Percentiles rank a stretch among this genome's conserved stretches.
These are phyloP conservation scores for Penelope pileata DNA, from an alignment of 2,113 vertebrate species.

Conservation along the genomic window DNA sequence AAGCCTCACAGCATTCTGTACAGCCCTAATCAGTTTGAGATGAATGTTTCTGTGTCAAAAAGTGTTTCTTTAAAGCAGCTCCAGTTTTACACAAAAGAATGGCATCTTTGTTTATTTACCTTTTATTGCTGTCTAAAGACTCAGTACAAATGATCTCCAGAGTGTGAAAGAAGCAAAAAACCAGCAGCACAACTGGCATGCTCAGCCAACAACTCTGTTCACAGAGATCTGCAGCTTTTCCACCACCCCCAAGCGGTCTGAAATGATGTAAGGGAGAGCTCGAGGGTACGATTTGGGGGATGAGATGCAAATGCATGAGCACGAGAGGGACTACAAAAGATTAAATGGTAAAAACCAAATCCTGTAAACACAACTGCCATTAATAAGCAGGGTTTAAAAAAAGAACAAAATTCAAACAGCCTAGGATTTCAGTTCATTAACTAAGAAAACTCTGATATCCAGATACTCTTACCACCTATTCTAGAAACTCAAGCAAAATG, in stretches of 20 bases:
- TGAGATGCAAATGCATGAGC: not conserved
- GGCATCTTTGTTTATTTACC: constrained; percentile 51
- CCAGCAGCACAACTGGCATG: not conserved
- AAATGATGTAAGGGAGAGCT: not conserved
- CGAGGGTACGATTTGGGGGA: not conserved
- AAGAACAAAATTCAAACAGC: not conserved
- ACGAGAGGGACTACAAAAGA: not conserved
- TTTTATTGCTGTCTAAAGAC: not conserved
- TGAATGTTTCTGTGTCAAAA: constrained; percentile 32
- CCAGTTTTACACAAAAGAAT: constrained; percentile 31
- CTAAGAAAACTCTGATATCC: not conserved
- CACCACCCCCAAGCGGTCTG: not conserved
- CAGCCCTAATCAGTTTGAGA: not conserved
- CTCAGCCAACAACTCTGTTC: not conserved
- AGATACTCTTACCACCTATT: not conserved
- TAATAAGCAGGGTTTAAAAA: not conserved
- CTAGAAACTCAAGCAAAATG: not conserved
- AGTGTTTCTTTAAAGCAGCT: constrained; percentile 55
- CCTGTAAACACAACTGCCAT: not conserved
- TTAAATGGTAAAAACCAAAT: not conserved
- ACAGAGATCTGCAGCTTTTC: not conserved
- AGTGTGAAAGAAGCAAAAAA: not conserved
- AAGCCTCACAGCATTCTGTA: not conserved
- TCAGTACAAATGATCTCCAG: not conserved
- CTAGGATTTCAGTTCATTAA: not conserved